phyloP scores from a whole-genome alignment of 2,888 invertebrate species.

The Hydroisotoma schaefferi region DNA sequence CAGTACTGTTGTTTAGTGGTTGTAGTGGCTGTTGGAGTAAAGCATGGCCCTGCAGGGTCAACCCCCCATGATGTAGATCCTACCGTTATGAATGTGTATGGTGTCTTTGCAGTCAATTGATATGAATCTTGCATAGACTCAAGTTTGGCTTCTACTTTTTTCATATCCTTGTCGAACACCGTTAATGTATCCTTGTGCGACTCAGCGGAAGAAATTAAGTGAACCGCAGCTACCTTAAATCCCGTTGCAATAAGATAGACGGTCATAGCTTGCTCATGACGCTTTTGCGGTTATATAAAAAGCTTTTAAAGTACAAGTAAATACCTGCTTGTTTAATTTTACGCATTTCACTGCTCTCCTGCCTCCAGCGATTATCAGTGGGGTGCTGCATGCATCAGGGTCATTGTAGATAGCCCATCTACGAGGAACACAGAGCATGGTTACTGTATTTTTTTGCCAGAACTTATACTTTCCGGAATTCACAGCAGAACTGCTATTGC shows the following conservation, averaged over 20 bases:
- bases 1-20: not conserved
- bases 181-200: not conserved
- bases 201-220: slow-evolving; percentile 1
- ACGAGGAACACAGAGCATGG: no score
- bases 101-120: no score
- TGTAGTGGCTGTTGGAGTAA: no score
- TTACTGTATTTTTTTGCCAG: no score
- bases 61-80: not conserved
- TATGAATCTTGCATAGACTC: no score
- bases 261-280: not conserved
- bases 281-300: not conserved
- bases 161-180: not conserved
- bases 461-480: no score
- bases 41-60: not conserved
- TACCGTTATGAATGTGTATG: not conserved
- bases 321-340: slow-evolving; percentile 8
- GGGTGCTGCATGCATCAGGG: slow-evolving; percentile 13
- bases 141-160: not conserved
- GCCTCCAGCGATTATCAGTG: slow-evolving; percentile 11
- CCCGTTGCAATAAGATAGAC: not conserved
- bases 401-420: no score
- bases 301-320: no score
- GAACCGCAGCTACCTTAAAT: not conserved
- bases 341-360: slow-evolving; percentile 21
- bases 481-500: no score